These are phyloP conservation scores for Apantesis nais DNA, from an alignment of 2,888 invertebrate species.

Conservation along the genomic window DNA sequence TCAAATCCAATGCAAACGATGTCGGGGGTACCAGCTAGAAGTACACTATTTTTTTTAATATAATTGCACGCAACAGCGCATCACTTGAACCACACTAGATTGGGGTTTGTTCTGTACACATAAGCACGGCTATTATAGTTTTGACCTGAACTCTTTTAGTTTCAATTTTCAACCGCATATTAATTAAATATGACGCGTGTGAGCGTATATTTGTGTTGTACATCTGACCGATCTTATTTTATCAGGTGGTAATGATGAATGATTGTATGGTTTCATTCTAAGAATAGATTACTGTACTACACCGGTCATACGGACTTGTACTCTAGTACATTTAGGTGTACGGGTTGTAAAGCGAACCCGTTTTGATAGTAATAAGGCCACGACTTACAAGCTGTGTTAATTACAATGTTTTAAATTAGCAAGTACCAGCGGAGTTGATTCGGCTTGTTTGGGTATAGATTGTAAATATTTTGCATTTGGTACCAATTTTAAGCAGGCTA, in stretches of 20 bases:
- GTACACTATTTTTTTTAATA: no score
- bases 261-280: neutral
- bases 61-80: no score
- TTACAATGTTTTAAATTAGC: neutral
- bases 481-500: neutral
- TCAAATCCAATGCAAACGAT: no score
- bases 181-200: conserved; percentile 44
- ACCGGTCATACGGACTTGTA: neutral
- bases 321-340: neutral
- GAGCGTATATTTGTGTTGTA: conserved; percentile 21
- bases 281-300: conserved; percentile 3
- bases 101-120: conserved; percentile 60
- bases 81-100: conserved; percentile 32
- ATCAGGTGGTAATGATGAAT: conserved; percentile 25
- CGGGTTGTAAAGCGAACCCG: neutral
- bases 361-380: neutral
- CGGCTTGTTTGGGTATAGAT: neutral
- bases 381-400: neutral
- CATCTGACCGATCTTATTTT: conserved; percentile 24
- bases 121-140: conserved; percentile 57
- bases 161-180: conserved; percentile 59
- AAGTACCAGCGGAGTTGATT: neutral
- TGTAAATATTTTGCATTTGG: neutral
- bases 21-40: no score
- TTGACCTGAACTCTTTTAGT: conserved; percentile 59